A percentile compares a stretch with the other conserved stretches of the same genome.
Conservation (phyloP, 2,888 invertebrate species). For the Cheilosia impressa region DNA sequence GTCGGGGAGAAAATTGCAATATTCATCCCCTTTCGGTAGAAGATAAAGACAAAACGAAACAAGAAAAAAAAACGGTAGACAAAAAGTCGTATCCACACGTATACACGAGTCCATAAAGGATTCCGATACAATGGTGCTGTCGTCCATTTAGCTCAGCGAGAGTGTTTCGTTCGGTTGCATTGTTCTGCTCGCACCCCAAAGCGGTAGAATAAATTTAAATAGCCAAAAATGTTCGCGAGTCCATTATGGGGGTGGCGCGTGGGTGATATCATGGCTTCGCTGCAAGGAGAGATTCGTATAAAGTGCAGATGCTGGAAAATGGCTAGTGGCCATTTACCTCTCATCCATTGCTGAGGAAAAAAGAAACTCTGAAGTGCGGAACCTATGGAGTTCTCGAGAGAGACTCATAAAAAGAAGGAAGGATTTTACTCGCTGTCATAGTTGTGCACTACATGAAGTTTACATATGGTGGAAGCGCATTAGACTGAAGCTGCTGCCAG, state of each 20-base stretch:
- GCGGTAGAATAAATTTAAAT: slow-evolving; percentile 66
- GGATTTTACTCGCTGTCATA: slow-evolving; percentile 71
- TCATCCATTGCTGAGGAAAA: slow-evolving; percentile 40
- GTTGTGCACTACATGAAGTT: slow-evolving; percentile 64
- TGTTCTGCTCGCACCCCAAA: slow-evolving; percentile 53
- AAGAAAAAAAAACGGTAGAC: background rate
- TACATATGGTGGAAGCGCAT: slow-evolving; percentile 70
- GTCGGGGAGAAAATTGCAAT: slow-evolving; percentile 33
- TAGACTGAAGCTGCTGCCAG: slow-evolving; percentile 55
- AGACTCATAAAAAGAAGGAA: slow-evolving; percentile 65
- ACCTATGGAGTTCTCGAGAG: slow-evolving; percentile 47
- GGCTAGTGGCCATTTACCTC: slow-evolving; percentile 74
- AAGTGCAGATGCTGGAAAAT: slow-evolving; percentile 74
- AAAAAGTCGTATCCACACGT: slow-evolving; percentile 35
- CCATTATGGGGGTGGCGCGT: slow-evolving; percentile 51
- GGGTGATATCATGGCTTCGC: background rate
- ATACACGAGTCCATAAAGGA: slow-evolving; percentile 61
- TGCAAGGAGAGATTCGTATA: slow-evolving; percentile 51
- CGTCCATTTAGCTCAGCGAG: slow-evolving; percentile 68
- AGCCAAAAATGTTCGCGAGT: slow-evolving; percentile 74
- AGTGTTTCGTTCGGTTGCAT: slow-evolving; percentile 53
- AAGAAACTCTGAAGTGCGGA: slow-evolving; percentile 27
- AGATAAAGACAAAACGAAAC: slow-evolving; percentile 50
- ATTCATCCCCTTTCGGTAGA: slow-evolving; percentile 37
- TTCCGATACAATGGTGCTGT: slow-evolving; percentile 68